Evolutionary conservation across 2,888 invertebrate species (phyloP).

Genomic region (Dasysyrphus tricinctus): DNA sequence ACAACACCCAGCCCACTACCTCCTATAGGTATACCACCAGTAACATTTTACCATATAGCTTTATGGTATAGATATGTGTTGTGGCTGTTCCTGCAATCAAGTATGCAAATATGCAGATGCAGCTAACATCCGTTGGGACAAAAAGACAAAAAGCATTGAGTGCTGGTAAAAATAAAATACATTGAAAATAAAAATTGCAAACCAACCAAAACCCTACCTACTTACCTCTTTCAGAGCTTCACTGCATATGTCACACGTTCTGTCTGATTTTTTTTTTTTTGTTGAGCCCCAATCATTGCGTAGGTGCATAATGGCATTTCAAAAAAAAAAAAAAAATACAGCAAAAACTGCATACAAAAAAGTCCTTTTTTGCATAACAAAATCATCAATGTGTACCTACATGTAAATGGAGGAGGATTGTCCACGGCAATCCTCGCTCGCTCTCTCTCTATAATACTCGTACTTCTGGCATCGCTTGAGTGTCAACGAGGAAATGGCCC

Average conservation of each 20-base stretch:
- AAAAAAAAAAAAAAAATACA: slow-evolving; percentile 36
- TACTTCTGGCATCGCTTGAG: slow-evolving; percentile 32
- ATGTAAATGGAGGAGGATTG: slow-evolving; percentile 60
- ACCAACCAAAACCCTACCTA: slow-evolving; percentile 35
- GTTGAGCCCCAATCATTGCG: slow-evolving; percentile 50
- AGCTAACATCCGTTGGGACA: slow-evolving; percentile 74
- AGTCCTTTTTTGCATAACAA: slow-evolving; percentile 70
- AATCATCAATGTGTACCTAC: slow-evolving; percentile 66
- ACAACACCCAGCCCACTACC: background rate
- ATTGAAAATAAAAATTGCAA: slow-evolving; percentile 20
- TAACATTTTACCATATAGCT: slow-evolving; percentile 8
- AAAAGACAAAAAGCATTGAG: slow-evolving; percentile 58
- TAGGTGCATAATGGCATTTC: slow-evolving; percentile 70
- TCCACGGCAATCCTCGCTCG: slow-evolving; percentile 40
- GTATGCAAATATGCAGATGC: slow-evolving; percentile 76
- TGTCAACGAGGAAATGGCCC: slow-evolving; percentile 74
- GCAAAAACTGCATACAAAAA: slow-evolving; percentile 22
- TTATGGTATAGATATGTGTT: background rate
- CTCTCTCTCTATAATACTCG: background rate
- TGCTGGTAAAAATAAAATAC: slow-evolving; percentile 25
- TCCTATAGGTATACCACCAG: background rate
- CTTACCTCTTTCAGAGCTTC: slow-evolving; percentile 25
- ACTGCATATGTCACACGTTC: slow-evolving; percentile 72
- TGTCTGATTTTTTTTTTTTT: slow-evolving; percentile 32
- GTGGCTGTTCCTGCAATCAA: slow-evolving; percentile 73